Evolutionary conservation across 2,888 invertebrate species (phyloP).

Genomic region (Phengaris arion): DNA sequence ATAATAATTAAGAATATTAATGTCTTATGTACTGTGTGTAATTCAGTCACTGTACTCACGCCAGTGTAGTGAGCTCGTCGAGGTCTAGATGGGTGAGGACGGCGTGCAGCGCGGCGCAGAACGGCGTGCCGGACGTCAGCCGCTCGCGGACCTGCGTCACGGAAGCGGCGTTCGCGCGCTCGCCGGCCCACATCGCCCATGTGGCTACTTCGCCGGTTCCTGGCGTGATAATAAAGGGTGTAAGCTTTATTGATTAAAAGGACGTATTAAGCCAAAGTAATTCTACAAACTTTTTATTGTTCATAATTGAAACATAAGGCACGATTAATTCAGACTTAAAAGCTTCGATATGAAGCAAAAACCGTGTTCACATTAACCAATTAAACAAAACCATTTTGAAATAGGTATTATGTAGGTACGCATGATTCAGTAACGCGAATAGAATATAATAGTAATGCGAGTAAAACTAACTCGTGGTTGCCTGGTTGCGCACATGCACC

Average conservation of each 20-base stretch:
- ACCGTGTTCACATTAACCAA: too few relatives aligned
- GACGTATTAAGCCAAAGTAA: too few relatives aligned
- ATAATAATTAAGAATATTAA: too few relatives aligned
- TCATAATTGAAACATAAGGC: too few relatives aligned
- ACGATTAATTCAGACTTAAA: too few relatives aligned
- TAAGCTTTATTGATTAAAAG: neutral
- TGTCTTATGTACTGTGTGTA: too few relatives aligned
- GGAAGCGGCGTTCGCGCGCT: slow-evolving; percentile 56
- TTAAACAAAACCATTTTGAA: too few relatives aligned
- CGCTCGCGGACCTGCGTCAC: slow-evolving; percentile 59
- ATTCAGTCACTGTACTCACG: slow-evolving; percentile 43
- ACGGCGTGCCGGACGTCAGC: slow-evolving; percentile 70
- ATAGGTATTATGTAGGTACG: too few relatives aligned
- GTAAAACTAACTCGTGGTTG: slow-evolving; percentile 53
- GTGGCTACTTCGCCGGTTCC: slow-evolving; percentile 68
- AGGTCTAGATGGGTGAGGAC: slow-evolving; percentile 85
- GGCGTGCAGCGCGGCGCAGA: slow-evolving; percentile 85
- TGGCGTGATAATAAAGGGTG: slow-evolving; percentile 33
- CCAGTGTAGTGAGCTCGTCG: slow-evolving; percentile 72
- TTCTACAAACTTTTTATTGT: too few relatives aligned
- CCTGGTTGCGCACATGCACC: slow-evolving; percentile 71
- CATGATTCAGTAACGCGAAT: too few relatives aligned
- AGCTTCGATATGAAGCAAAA: too few relatives aligned
- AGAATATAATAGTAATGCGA: neutral
- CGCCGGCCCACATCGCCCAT: slow-evolving; percentile 71